Evolutionary conservation across 2,888 invertebrate species (phyloP).

Genomic region (Eupithecia subumbrata): DNA sequence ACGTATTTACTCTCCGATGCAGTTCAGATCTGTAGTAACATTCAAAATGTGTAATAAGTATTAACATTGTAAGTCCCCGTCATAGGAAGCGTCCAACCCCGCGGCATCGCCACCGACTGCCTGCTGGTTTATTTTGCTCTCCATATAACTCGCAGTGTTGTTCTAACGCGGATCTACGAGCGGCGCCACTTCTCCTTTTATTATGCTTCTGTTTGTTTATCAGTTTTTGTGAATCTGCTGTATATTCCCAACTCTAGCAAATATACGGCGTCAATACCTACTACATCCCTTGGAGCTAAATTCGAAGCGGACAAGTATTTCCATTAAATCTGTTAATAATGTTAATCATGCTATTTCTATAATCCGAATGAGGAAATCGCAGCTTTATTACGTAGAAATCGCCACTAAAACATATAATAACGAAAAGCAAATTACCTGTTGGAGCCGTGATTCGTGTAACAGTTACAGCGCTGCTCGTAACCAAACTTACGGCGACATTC

Average conservation of each 20-base stretch:
- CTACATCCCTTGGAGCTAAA: neutral
- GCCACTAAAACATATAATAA: conserved; percentile 16
- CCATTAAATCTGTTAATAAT: neutral
- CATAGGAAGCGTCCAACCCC: conserved; percentile 14
- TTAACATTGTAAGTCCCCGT: neutral
- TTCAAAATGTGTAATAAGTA: neutral
- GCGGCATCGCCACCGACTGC: neutral
- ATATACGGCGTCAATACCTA: neutral
- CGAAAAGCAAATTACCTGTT: conserved; percentile 9
- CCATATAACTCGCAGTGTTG: conserved; percentile 30
- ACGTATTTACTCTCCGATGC: neutral
- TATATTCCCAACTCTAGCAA: neutral
- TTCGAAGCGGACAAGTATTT: neutral
- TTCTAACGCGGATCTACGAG: conserved; percentile 18
- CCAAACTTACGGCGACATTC: conserved; percentile 29
- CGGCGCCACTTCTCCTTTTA: conserved; percentile 17
- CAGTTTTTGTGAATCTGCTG: neutral
- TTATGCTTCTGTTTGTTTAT: conserved; percentile 12
- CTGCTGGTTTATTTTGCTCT: conserved; percentile 25
- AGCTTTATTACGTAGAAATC: conserved; percentile 9
- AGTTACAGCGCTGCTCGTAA: conserved; percentile 13
- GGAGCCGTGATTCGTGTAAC: conserved; percentile 22
- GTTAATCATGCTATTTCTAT: neutral
- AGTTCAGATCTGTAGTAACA: neutral
- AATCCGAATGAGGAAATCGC: neutral